Evolutionary conservation across 2,888 invertebrate species (phyloP).

Genomic region (Sycophila texana): DNA sequence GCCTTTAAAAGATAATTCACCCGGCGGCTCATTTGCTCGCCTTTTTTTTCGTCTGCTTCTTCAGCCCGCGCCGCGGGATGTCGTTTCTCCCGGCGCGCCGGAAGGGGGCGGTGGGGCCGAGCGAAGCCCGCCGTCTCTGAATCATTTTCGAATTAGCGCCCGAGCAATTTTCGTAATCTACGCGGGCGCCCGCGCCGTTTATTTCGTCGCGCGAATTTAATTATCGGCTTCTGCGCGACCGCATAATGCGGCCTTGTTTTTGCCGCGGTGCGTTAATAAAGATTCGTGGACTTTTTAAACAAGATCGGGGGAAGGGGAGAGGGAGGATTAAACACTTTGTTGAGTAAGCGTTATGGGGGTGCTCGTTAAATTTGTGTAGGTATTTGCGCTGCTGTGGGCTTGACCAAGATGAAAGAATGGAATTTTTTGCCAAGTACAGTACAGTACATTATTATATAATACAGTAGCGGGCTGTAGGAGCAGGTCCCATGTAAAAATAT

Average conservation of each 20-base stretch:
- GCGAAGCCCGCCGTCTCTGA: background rate
- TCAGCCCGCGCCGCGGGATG: background rate
- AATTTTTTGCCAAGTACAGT: too few species aligned
- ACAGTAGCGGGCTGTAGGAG: too few species aligned
- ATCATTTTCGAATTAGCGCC: slow-evolving; percentile 48
- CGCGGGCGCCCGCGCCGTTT: background rate
- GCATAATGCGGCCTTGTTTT: background rate
- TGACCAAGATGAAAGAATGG: too few species aligned
- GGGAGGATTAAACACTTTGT: too few species aligned
- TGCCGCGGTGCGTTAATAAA: background rate
- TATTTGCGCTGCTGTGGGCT: too few species aligned
- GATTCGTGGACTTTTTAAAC: too few species aligned
- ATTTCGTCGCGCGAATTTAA: background rate
- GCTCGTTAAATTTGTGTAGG: too few species aligned
- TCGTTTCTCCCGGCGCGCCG: slow-evolving; percentile 6
- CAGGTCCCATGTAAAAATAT: too few species aligned
- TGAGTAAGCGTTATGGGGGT: too few species aligned
- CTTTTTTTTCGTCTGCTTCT: background rate
- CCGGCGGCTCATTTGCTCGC: slow-evolving; percentile 4
- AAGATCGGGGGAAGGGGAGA: too few species aligned
- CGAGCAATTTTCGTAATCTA: slow-evolving; percentile 2
- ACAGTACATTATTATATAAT: too few species aligned
- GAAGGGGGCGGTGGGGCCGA: background rate
- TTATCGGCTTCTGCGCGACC: background rate
- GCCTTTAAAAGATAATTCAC: slow-evolving; percentile 54